Evolutionary conservation across 2,113 vertebrate species (phyloP).

Genomic region (Cyanistes caeruleus): DNA sequence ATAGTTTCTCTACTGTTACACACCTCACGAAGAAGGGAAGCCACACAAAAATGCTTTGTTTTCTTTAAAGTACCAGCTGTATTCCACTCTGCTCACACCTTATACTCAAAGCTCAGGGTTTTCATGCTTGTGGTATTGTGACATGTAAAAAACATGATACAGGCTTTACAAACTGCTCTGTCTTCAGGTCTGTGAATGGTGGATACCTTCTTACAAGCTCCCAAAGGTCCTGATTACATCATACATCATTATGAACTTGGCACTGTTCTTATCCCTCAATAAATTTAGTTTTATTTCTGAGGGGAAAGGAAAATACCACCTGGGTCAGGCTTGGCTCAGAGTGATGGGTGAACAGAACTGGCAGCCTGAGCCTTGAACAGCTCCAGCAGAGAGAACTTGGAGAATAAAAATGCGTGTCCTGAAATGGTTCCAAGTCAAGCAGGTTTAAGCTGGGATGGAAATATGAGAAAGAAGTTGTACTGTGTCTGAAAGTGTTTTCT

Average conservation of each 20-base stretch:
- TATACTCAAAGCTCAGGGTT: neutral
- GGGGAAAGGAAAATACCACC: neutral
- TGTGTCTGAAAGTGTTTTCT: neutral
- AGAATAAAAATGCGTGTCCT: conserved; percentile 14
- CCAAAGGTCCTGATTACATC: neutral
- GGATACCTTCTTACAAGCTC: neutral
- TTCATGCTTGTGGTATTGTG: neutral
- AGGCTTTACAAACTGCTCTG: neutral
- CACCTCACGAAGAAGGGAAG: neutral
- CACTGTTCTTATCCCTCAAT: neutral
- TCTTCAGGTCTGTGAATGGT: neutral
- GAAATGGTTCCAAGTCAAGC: neutral
- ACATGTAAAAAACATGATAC: neutral
- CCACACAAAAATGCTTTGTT: neutral
- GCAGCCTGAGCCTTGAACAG: neutral
- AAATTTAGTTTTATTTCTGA: neutral
- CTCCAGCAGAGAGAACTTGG: neutral
- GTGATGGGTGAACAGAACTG: neutral
- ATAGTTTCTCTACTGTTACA: neutral
- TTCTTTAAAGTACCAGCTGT: neutral
- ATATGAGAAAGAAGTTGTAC: neutral
- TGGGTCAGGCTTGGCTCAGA: neutral
- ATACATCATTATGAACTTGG: neutral
- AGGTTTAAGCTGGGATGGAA: conserved; percentile 12
- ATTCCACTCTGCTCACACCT: neutral